Percentiles rank a stretch among this genome's conserved stretches.
These are phyloP conservation scores for Casuarius casuarius DNA, from an alignment of 2,113 vertebrate species.

Conservation along the genomic window DNA sequence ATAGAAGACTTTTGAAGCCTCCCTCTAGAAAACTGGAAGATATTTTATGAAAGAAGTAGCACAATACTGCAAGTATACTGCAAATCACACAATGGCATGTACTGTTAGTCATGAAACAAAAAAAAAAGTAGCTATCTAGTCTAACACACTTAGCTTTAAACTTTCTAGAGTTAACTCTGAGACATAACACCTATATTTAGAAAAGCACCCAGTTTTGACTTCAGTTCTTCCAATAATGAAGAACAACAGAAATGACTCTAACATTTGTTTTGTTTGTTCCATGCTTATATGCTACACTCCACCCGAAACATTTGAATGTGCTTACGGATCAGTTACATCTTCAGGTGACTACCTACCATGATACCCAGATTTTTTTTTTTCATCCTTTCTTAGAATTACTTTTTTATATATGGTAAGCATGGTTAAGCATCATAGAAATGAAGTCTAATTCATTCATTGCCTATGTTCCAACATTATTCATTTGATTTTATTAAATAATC, in stretches of 20 bases:
- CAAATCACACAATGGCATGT: neutral
- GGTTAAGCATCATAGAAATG: no score
- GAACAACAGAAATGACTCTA: neutral
- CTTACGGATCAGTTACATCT: no score
- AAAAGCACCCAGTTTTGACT: neutral
- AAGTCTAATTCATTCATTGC: no score
- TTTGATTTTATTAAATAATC: no score
- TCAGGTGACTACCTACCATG: no score
- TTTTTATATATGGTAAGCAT: no score
- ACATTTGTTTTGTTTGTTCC: neutral
- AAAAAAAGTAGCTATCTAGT: neutral
- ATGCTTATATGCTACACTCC: no score
- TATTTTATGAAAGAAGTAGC: neutral
- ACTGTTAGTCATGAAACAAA: neutral
- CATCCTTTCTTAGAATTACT: no score
- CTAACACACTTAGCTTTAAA: neutral
- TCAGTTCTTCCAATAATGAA: neutral
- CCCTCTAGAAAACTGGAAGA: neutral
- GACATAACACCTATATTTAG: neutral
- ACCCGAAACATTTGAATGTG: no score
- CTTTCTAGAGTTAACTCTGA: neutral
- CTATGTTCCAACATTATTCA: no score
- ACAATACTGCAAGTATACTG: neutral
- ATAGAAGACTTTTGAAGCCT: neutral
- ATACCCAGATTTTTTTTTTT: no score